Percentiles rank a stretch among this genome's conserved stretches.
Conservation (phyloP, 2,113 vertebrate genomes). For the Brachyhypopomus occidentalis region DNA sequence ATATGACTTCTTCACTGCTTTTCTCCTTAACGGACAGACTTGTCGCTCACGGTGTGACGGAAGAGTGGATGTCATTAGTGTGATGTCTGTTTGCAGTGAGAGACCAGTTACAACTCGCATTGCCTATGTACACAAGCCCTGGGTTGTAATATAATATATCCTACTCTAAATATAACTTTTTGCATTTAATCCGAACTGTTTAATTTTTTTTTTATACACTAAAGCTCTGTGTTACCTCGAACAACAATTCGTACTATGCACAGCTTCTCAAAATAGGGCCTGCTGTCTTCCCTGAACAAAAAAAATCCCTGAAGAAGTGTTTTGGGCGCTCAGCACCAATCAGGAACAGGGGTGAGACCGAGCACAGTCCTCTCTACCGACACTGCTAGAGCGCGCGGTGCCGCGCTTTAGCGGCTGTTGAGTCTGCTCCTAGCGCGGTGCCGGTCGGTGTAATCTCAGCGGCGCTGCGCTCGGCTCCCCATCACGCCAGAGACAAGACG, state of each 20-base stretch:
- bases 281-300: not conserved
- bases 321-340: not conserved
- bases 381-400: not conserved
- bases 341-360: not conserved
- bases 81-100: not conserved
- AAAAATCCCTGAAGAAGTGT: not conserved
- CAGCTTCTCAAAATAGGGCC: not conserved
- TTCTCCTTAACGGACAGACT: conserved; percentile 7
- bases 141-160: no score
- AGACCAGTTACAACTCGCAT: not conserved
- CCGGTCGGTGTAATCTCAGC: conserved; percentile 7
- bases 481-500: conserved; percentile 22
- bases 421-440: not conserved
- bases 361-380: not conserved
- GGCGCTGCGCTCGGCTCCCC: conserved; percentile 19
- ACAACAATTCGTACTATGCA: not conserved
- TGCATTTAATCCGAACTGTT: no score
- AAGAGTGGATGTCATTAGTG: conserved; percentile 26
- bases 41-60: conserved; percentile 18
- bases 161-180: no score
- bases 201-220: no score
- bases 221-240: no score
- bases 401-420: not conserved
- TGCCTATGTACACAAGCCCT: not conserved
- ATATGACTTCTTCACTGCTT: conserved; percentile 31